A percentile compares a stretch with the other conserved stretches of the same genome.
Evolutionary conservation across 2,797 vertebrate species (phyloP).

Genomic region (Buphagus erythrorhynchus): DNA sequence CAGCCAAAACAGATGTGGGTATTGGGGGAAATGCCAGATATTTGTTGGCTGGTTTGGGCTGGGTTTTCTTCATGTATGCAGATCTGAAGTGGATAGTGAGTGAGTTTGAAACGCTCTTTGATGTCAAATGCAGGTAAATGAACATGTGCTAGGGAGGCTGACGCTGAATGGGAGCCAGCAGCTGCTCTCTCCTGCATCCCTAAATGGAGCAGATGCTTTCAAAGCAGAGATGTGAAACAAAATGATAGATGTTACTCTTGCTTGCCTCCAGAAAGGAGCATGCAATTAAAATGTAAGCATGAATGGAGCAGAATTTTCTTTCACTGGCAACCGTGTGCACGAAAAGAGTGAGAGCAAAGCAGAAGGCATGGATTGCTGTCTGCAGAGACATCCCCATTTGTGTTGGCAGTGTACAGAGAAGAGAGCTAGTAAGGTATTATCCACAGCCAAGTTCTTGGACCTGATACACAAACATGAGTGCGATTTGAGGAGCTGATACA

Average conservation of each 20-base stretch:
- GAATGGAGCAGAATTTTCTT: constrained; percentile 12
- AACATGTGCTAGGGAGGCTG: neutral
- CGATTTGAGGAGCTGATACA: neutral
- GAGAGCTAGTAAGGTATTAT: neutral
- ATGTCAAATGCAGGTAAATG: constrained; percentile 4
- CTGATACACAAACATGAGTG: neutral
- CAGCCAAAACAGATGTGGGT: neutral
- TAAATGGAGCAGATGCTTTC: constrained; percentile 16
- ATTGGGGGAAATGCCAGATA: neutral
- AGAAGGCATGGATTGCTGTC: constrained; percentile 19
- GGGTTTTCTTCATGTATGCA: neutral
- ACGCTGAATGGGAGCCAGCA: neutral
- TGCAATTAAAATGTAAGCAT: constrained; percentile 17
- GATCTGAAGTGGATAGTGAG: neutral
- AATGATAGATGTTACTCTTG: constrained; percentile 24
- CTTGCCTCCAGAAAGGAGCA: constrained; percentile 19
- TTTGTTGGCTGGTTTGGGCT: neutral
- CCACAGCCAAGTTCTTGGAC: constrained; percentile 13
- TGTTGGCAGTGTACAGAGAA: neutral
- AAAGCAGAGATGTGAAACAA: constrained; percentile 23
- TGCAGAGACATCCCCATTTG: constrained; percentile 21
- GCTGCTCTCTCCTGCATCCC: neutral
- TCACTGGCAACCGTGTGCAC: neutral
- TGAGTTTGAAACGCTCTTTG: neutral
- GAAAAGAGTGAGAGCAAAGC: neutral